Evolutionary conservation across 2,888 invertebrate species (phyloP).

Genomic region (Acronicta aceris): DNA sequence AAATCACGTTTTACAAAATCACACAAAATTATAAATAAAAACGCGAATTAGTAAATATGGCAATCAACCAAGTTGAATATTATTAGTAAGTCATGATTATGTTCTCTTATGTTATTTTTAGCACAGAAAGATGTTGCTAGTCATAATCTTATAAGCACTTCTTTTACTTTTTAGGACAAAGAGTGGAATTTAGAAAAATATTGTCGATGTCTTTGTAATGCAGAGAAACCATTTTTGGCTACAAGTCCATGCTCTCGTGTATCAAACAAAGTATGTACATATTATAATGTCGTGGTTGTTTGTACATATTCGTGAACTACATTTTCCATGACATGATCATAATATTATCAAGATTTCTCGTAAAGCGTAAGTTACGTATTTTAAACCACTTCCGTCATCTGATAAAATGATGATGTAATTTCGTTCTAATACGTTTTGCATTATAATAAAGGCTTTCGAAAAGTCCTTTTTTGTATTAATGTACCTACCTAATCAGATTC

Average conservation of each 20-base stretch:
- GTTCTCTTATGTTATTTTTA: too few relatives aligned
- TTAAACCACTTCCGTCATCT: conserved; percentile 73
- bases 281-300: conserved; percentile 58
- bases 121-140: neutral
- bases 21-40: too few relatives aligned
- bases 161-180: too few relatives aligned
- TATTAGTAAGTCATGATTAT: too few relatives aligned
- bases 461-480: neutral
- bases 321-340: conserved; percentile 65
- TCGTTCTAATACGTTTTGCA: conserved; percentile 20
- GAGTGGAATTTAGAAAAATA: too few relatives aligned
- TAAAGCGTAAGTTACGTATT: conserved; percentile 58
- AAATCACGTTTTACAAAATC: too few relatives aligned
- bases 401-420: conserved; percentile 66
- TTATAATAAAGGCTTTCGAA: neutral
- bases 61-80: too few relatives aligned
- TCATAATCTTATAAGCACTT: neutral
- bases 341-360: conserved; percentile 59
- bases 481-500: neutral
- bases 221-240: conserved; percentile 10
- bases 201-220: neutral
- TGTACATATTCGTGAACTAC: conserved; percentile 61
- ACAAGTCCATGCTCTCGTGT: conserved; percentile 10
- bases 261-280: conserved; percentile 43
- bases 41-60: too few relatives aligned